These are phyloP conservation scores for Aleiodes sp. DNA, from an alignment of 1,140 invertebrate genomes.

Conservation along the genomic window DNA sequence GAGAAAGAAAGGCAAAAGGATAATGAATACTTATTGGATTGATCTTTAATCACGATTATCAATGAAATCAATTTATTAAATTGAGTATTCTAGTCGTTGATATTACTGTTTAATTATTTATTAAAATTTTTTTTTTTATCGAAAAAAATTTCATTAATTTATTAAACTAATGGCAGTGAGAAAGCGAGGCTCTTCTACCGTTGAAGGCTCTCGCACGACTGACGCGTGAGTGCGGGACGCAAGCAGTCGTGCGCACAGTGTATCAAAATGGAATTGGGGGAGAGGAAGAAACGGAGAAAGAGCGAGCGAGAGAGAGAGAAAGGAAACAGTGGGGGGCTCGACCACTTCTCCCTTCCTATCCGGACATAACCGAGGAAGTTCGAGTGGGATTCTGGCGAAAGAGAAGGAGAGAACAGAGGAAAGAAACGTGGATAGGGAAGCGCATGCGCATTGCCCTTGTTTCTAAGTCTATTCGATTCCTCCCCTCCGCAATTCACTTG, in stretches of 20 bases:
- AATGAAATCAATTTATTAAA: no score
- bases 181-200: slow-evolving; percentile 53
- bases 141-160: neutral
- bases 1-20: no score
- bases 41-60: no score
- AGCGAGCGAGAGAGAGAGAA: neutral
- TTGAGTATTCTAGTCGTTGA: no score
- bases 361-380: neutral
- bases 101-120: no score
- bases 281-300: neutral
- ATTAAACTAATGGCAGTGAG: slow-evolving; percentile 54
- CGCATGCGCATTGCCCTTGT: slow-evolving; percentile 60
- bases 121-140: no score
- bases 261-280: neutral
- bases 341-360: neutral
- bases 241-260: slow-evolving; percentile 14
- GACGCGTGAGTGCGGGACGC: slow-evolving; percentile 47
- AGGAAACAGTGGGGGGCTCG: slow-evolving; percentile 6
- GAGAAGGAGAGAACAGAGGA: neutral
- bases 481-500: neutral
- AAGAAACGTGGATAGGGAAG: neutral
- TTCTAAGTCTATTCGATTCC: slow-evolving; percentile 36
- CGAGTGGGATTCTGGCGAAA: neutral
- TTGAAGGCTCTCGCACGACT: slow-evolving; percentile 64
- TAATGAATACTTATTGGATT: no score